These are phyloP conservation scores for Menidia menidia DNA, from an alignment of 2,797 vertebrate genomes.

Conservation along the genomic window DNA sequence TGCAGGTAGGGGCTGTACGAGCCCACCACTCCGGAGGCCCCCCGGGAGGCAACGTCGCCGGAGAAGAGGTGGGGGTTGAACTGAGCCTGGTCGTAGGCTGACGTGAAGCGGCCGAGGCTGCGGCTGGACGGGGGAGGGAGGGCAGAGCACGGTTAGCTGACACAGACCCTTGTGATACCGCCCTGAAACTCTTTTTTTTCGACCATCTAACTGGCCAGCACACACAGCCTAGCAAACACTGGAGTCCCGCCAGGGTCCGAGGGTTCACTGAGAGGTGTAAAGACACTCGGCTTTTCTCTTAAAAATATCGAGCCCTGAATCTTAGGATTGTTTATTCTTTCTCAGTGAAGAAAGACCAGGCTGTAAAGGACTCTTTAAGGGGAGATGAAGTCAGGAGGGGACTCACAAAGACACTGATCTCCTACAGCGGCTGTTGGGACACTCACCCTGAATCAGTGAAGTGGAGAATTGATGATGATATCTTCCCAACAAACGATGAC, in stretches of 20 bases:
- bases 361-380: slow-evolving; percentile 2
- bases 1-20: slow-evolving; percentile 87
- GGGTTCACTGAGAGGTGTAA: slow-evolving; percentile 60
- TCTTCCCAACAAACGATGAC: slow-evolving; percentile 51
- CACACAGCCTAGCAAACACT: slow-evolving; percentile 30
- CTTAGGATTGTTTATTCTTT: slow-evolving; percentile 16
- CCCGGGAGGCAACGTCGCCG: slow-evolving; percentile 78
- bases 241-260: slow-evolving; percentile 21
- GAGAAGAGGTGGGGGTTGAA: slow-evolving; percentile 92
- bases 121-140: slow-evolving; percentile 77
- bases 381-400: slow-evolving; percentile 3
- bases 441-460: slow-evolving; percentile 68
- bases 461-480: slow-evolving; percentile 52
- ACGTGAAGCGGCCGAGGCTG: slow-evolving; percentile 88
- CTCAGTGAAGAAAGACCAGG: slow-evolving; percentile 56
- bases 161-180: background rate
- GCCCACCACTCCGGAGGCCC: slow-evolving; percentile 75
- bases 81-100: slow-evolving; percentile 92
- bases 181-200: background rate
- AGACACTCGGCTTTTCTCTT: background rate
- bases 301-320: background rate
- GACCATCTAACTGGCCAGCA: slow-evolving; percentile 32
- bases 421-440: slow-evolving; percentile 30
- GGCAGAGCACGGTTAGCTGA: slow-evolving; percentile 27
- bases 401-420: slow-evolving; percentile 18